Evolutionary conservation across 1,140 invertebrate genomes (phyloP).

Genomic region (Trichonephila clavata): DNA sequence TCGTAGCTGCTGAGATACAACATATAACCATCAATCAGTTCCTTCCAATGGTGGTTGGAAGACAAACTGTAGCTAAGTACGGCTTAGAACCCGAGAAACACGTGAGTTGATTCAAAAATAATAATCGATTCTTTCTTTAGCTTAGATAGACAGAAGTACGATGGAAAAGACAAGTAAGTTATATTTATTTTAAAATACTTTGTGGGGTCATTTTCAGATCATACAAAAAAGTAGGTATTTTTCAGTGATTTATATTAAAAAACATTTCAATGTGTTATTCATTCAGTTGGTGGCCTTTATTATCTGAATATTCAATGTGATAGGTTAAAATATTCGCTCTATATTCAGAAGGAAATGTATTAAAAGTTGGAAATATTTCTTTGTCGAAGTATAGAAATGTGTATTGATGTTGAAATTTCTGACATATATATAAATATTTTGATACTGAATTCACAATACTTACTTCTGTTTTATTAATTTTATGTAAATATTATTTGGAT

Average conservation of each 20-base stretch:
- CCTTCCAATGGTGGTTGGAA: slow-evolving; percentile 94
- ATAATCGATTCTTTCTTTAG: background rate
- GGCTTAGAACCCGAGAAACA: slow-evolving; percentile 80
- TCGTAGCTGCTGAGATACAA: slow-evolving; percentile 94
- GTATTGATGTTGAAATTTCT: no score
- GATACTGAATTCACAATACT: no score
- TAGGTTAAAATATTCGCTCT: no score
- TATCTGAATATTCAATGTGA: background rate
- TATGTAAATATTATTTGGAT: no score
- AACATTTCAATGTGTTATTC: background rate
- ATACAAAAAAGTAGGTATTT: slow-evolving; percentile 30
- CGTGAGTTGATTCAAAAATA: slow-evolving; percentile 79
- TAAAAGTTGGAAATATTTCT: no score
- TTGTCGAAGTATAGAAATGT: no score
- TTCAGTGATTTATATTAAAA: background rate
- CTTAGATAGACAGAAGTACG: background rate
- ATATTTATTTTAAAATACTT: background rate
- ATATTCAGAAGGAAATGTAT: no score
- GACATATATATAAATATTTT: no score
- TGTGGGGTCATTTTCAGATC: background rate
- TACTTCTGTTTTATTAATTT: no score
- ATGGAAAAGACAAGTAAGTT: background rate
- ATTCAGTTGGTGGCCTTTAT: background rate
- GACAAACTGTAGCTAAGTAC: slow-evolving; percentile 96
- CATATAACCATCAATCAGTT: slow-evolving; percentile 98